A percentile compares a stretch with the other conserved stretches of the same genome.
These are phyloP conservation scores for Nothoprocta perdicaria DNA, from an alignment of 2,113 vertebrate genomes.

Conservation along the genomic window DNA sequence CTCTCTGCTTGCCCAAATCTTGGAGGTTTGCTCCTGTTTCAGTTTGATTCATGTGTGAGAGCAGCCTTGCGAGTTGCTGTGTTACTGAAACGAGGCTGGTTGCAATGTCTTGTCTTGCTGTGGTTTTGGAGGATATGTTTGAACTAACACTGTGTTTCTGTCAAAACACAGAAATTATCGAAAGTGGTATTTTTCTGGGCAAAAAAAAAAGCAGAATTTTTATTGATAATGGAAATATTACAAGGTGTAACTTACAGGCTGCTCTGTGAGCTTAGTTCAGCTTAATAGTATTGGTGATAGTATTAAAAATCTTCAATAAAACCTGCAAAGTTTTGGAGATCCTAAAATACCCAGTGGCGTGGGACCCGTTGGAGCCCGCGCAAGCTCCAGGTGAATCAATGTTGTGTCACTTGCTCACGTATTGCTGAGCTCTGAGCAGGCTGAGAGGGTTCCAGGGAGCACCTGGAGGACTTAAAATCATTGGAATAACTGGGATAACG, in stretches of 20 bases:
- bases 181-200: background rate
- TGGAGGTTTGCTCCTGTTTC: background rate
- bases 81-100: background rate
- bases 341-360: background rate
- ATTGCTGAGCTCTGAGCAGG: background rate
- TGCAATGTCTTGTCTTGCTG: background rate
- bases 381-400: background rate
- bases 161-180: background rate
- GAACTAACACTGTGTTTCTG: background rate
- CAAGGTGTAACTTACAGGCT: background rate
- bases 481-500: background rate
- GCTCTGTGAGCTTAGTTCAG: fast-evolving
- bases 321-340: background rate
- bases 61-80: background rate
- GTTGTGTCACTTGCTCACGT: background rate
- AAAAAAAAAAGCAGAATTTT: background rate
- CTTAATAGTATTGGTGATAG: background rate
- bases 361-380: too few relatives aligned
- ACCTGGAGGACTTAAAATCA: too few relatives aligned
- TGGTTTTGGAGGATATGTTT: background rate
- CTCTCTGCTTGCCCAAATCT: background rate
- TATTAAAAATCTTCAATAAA: background rate
- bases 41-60: background rate
- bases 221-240: background rate
- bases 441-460: too few relatives aligned